A percentile compares a stretch with the other conserved stretches of the same genome.
Conservation (phyloP, 2,888 invertebrate genomes). For the Hipparchia sbordonii region DNA sequence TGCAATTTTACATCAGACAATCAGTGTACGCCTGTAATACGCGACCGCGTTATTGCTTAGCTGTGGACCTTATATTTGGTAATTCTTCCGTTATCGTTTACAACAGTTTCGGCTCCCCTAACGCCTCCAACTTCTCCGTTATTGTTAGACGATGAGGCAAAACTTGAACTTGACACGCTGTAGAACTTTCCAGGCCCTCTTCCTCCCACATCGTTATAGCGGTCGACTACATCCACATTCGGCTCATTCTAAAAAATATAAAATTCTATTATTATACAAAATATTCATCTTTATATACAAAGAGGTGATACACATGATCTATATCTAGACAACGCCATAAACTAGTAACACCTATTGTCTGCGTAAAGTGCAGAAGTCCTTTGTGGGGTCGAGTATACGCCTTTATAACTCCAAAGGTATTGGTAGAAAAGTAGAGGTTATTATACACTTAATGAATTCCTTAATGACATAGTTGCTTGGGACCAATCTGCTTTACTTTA, state of each 20-base stretch:
- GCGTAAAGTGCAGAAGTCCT: no score
- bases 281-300: no score
- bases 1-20: not conserved
- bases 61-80: slow-evolving; percentile 81
- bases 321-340: no score
- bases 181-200: slow-evolving; percentile 48
- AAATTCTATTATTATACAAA: not conserved
- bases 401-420: no score
- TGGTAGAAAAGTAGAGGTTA: no score
- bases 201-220: slow-evolving; percentile 33
- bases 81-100: slow-evolving; percentile 89
- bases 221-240: slow-evolving; percentile 72
- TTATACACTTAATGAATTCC: no score
- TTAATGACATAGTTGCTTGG: no score
- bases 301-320: no score
- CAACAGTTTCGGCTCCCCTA: slow-evolving; percentile 84
- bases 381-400: no score
- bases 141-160: slow-evolving; percentile 80
- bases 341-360: no score
- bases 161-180: slow-evolving; percentile 86
- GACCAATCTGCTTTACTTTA: no score
- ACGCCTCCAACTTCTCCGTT: slow-evolving; percentile 82
- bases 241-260: slow-evolving; percentile 66
- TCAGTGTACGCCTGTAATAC: not conserved
- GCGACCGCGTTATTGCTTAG: slow-evolving; percentile 42